Base-by-base conservation (phyloP, 37 sponge, comb jelly and placozoan species). In the Aplysina aerophoba region DNA sequence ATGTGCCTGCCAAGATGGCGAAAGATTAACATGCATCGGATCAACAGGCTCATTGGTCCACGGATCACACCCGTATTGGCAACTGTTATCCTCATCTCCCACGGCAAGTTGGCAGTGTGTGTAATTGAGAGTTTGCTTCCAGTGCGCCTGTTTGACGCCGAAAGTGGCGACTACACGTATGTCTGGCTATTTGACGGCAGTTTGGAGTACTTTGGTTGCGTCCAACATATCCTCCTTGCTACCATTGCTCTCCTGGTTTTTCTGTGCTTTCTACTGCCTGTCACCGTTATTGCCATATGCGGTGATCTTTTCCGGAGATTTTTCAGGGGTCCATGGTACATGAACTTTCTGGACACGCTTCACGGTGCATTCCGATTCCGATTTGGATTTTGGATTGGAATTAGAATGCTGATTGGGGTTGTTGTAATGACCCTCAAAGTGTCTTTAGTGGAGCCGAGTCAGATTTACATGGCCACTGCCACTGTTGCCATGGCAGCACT, bases 41-140 rank as follows among this genome's bases (percentile, higher is more conserved):
- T 81, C 21, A 37, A 31, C 41, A 81, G 31, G 25, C 21, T 50
- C 0, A 13, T 87, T 41, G 81, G 81, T 20, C 58, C 33, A 21
- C 35, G 80, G 24, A 79, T 79, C 30, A 83, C 84, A 33, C 55
- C 87, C 39, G 87, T 87, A 38, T 33, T 79, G 8, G 79, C 87
- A 19, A 87, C 87, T 11, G 27, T 87, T 3, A 28, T 81, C 21
- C 38, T 80, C 20, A 50, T 87, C 21, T 81, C 87, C 11, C 81
- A 65, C 54, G 12, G 57, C 27, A 81, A 80, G 15, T 22, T 81
- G 24, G 20, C 66, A 0, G 16, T 27, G 55, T 36, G 59, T 36
- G 59, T 66, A 8, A 67, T 79, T n/a, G 36, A 20, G 4, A 35
- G 64, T 44, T 34, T 87, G 17, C 38, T 61, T 20, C 5, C 17